Percentiles rank a stretch among this genome's conserved stretches.
Conservation (phyloP, 2,888 invertebrate genomes). For the Metellina segmentata region DNA sequence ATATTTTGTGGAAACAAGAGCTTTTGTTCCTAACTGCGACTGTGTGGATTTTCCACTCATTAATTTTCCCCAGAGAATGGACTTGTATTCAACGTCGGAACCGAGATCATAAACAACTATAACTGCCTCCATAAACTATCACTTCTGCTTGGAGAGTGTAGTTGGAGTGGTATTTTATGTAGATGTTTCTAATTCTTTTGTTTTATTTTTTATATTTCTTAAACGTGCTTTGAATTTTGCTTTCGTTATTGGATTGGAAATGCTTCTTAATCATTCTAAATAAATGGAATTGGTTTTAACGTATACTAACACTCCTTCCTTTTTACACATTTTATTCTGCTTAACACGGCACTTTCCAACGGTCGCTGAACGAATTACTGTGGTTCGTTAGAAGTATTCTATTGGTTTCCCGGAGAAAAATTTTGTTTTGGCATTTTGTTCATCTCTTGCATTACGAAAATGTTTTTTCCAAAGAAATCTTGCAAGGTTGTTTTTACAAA, state of each 20-base stretch:
- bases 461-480: too few species aligned
- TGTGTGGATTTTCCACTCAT: neutral
- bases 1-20: slow-evolving; percentile 1
- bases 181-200: neutral
- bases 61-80: neutral
- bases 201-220: neutral
- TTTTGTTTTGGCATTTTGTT: too few species aligned
- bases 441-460: too few species aligned
- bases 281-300: too few species aligned
- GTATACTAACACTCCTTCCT: too few species aligned
- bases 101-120: neutral
- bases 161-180: neutral
- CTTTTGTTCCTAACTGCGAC: neutral
- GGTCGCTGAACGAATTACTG: too few species aligned
- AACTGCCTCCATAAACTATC: neutral
- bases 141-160: neutral
- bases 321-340: too few species aligned
- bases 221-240: neutral
- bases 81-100: neutral
- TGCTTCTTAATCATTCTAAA: too few species aligned
- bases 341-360: too few species aligned
- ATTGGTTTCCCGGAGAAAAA: too few species aligned
- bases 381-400: too few species aligned
- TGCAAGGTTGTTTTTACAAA: too few species aligned
- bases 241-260: neutral